phyloP scores from a whole-genome alignment of 2,888 invertebrate species.

The Diaphora mendica region DNA sequence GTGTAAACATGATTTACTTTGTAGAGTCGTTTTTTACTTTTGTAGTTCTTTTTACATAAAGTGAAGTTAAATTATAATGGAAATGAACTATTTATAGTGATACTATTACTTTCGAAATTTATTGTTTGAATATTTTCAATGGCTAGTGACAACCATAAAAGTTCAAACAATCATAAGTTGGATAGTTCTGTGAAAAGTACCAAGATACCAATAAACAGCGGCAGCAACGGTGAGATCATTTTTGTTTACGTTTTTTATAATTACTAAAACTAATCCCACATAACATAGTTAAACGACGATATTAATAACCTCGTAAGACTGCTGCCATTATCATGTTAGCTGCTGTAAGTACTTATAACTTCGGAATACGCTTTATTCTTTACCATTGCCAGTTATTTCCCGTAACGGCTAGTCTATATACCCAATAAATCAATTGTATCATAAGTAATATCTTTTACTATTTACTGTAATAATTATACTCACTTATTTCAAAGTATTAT shows the following conservation, averaged over 20 bases:
- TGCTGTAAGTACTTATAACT: slow-evolving; percentile 28
- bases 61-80: slow-evolving; percentile 42
- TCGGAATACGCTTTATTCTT: slow-evolving; percentile 19
- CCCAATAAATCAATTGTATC: not conserved
- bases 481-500: not conserved
- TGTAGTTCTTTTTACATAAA: slow-evolving; percentile 50
- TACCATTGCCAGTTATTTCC: not conserved
- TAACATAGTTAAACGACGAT: slow-evolving; percentile 17
- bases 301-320: slow-evolving; percentile 38
- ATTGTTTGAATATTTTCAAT: slow-evolving; percentile 72
- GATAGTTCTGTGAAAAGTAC: slow-evolving; percentile 77
- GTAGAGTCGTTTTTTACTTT: slow-evolving; percentile 60
- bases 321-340: slow-evolving; percentile 38
- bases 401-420: not conserved
- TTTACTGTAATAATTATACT: not conserved
- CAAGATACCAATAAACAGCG: slow-evolving; percentile 72
- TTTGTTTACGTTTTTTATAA: slow-evolving; percentile 4
- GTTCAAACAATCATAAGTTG: slow-evolving; percentile 80
- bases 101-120: slow-evolving; percentile 33
- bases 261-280: not conserved
- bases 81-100: slow-evolving; percentile 46
- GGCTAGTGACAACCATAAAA: slow-evolving; percentile 85
- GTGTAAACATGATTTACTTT: slow-evolving; percentile 76
- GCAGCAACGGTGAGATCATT: slow-evolving; percentile 69
- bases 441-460: not conserved